Base-by-base conservation (phyloP, 2,113 vertebrate genomes). In the Lasiurus cinereus region DNA sequence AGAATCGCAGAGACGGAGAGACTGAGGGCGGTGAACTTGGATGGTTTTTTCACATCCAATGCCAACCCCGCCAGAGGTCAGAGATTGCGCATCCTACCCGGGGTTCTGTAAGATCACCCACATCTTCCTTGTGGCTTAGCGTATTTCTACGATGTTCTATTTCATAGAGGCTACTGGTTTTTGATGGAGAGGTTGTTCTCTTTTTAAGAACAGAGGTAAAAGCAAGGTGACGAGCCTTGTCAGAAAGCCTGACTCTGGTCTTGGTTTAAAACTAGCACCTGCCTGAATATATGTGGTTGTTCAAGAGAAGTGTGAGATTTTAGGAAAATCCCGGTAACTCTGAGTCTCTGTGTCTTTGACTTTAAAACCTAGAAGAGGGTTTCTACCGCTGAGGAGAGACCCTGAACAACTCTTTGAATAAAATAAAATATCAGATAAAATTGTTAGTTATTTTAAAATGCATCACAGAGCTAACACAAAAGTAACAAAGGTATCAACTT, bases 191-290 rank as follows among this genome's bases (percentile, higher is more conserved):
- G 29, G 87, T 31, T 83, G 46, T 62, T 84, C 27, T 54, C 67
- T 83, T 89, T 89, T 54, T 76, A 84, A 56, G 46, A n/a, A 79
- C 33, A 70, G 69, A 91, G 62, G 50, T 59, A 74, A 91, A 83
- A 88, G 18, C 59, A 86, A 78, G 43, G 24, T 90, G 67, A 5
- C 66, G 54, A 48, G 24, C n/a, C 5, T 64, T 90, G 31, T 90
- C 67, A 80, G 48, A 78, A 96, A 96, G n/a, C 3, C 73, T 91
- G 48, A 56, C n/a, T 92, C 72, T 59, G 31, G 67, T 69, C 92
- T 92, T 73, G 21, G 36, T 36, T 96, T 90, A 80, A 86, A 94
- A 73, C 84, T 73, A 91, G 27, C 80, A 62, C 62, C 43, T 59
- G 56, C 64, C 9, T 48, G 27, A 83, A n/a, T 12, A 27, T 11